A percentile compares a stretch with the other conserved stretches of the same genome.
phyloP scores from a whole-genome alignment of 2,888 invertebrate species.

The Erpobdella octoculata region DNA sequence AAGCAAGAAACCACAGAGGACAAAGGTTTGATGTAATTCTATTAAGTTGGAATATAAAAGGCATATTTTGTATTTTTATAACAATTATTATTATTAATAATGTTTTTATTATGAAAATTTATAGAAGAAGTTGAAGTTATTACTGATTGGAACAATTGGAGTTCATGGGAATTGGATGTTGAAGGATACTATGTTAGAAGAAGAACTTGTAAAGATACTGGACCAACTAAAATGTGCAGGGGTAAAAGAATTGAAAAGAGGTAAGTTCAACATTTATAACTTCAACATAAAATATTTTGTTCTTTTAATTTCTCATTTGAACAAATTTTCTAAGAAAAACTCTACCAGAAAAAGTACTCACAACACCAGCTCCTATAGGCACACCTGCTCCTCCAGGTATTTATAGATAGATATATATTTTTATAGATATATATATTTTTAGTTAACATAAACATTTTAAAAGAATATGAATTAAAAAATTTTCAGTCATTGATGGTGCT shows the following conservation, averaged over 20 bases:
- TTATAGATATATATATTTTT: too few relatives aligned
- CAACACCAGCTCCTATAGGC: too few relatives aligned
- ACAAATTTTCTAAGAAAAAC: too few relatives aligned
- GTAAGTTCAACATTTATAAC: conserved; percentile 21
- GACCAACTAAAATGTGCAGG: conserved; percentile 5
- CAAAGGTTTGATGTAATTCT: not conserved
- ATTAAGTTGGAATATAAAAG: not conserved
- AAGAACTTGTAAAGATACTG: not conserved
- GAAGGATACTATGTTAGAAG: not conserved
- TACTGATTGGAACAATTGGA: conserved; percentile 7
- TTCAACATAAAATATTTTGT: not conserved
- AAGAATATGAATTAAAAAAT: not conserved
- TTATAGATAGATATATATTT: too few relatives aligned
- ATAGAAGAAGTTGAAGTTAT: conserved; percentile 4
- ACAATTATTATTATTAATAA: too few relatives aligned
- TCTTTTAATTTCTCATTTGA: too few relatives aligned
- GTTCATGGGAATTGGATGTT: not conserved
- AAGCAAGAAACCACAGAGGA: not conserved
- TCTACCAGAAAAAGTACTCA: too few relatives aligned
- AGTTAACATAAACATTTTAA: too few relatives aligned
- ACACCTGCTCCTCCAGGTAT: too few relatives aligned
- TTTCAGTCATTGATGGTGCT: not conserved
- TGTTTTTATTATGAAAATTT: too few relatives aligned
- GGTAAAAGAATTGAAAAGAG: conserved; percentile 1
- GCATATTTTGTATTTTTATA: not conserved